Evolutionary conservation across 2,113 vertebrate genomes (phyloP).

Genomic region (Cichladusa arquata): DNA sequence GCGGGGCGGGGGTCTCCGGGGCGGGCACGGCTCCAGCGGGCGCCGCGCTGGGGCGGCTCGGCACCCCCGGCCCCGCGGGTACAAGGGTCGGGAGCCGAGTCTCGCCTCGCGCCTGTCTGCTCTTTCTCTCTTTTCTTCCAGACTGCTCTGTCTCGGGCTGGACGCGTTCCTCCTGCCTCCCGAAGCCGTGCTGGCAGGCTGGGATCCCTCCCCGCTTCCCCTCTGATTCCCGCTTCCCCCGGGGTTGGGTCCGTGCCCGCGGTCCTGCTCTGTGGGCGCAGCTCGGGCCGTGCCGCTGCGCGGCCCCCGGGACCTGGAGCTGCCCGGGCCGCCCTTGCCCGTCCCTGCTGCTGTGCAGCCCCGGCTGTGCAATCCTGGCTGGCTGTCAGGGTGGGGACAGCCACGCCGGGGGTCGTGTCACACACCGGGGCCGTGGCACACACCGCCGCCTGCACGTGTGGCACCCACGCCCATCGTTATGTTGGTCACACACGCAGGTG

Average conservation of each 20-base stretch:
- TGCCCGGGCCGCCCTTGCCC: not conserved
- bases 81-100: not conserved
- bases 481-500: rapidly evolving
- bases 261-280: not conserved
- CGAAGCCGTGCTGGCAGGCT: not conserved
- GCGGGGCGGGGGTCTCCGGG: not conserved
- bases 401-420: rapidly evolving
- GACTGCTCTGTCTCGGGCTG: slow-evolving; percentile 10
- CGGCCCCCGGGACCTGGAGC: not conserved
- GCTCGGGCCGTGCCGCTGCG: not conserved
- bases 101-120: not conserved
- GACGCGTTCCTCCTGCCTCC: not conserved
- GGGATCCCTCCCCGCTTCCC: not conserved
- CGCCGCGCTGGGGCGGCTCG: not conserved
- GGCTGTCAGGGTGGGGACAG: not conserved
- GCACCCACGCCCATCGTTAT: rapidly evolving
- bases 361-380: not conserved
- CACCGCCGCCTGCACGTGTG: rapidly evolving
- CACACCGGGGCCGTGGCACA: rapidly evolving
- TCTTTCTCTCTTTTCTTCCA: slow-evolving; percentile 43
- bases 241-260: not conserved
- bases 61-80: not conserved
- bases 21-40: not conserved
- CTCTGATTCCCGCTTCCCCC: not conserved
- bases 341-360: no score